Base-by-base conservation (phyloP, 2,113 vertebrate genomes). In the Brevimyrus niger region DNA sequence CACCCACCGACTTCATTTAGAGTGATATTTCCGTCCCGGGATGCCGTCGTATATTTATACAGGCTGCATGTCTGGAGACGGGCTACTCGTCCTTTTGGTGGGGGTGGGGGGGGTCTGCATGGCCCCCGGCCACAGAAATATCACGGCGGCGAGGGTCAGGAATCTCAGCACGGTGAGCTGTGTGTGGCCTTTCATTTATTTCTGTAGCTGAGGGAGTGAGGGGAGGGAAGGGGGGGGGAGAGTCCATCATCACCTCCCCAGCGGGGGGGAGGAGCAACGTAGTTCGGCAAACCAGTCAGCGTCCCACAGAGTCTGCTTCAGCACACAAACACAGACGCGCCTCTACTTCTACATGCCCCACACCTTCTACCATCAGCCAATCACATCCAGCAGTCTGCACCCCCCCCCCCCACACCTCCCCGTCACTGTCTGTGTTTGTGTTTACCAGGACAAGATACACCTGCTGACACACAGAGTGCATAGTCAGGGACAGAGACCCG, bases 21-120 rank as follows among this genome's bases (percentile, higher is more conserved):
- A 48, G 84, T 38, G 47, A 89, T 88, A 55, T 91, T 90, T 90
- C 85, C 85, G 87, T 92, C 90, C 91, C 89, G 90, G 73, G 89
- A 91, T 91, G 88, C 90, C 88, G 53, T 42, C 58, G 69, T 92
- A 91, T 93, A 93, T 93, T 93, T 93, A 91, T 92, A 90, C 89
- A 82, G 89, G 83, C 86, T 5, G 90, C 90, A 92, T 90, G 89
- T 92, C 44, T 90, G 90, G 90, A 85, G 48, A 87, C 27, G 50
- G 85, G n/a, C 50, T 87, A 19, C 85, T 53, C 15, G 46, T 53
- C 85, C 50, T 87, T 53, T 53, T 50, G 47, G 86, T 87, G 15
- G 48, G 47, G 58, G 35, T 44, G 31, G 53, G 87, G 53, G 87
- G 9, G 87, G 19, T 90, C 84, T 89, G 69, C 38, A 82, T 92